Percentiles rank a stretch among this genome's conserved stretches.
Conservation (phyloP, 2,113 vertebrate species). For the Prunella fulvescens region DNA sequence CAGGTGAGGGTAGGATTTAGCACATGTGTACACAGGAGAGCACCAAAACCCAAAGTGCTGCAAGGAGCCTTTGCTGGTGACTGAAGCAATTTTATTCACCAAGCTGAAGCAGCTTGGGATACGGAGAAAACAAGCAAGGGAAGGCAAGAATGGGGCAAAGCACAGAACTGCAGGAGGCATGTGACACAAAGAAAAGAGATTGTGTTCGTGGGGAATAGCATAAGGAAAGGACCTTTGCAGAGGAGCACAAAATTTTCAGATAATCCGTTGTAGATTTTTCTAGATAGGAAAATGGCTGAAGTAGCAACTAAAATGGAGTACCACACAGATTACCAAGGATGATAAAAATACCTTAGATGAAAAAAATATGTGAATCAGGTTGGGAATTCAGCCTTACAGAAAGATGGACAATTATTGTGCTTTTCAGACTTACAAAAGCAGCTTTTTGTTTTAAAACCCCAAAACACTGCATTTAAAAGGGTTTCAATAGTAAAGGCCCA, state of each 20-base stretch:
- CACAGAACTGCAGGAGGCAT: neutral
- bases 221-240: neutral
- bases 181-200: neutral
- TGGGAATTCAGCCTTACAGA: neutral
- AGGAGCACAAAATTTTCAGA: neutral
- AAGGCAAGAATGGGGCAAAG: neutral
- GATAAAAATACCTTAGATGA: neutral
- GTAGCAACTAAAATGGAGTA: constrained; percentile 13
- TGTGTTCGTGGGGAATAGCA: neutral
- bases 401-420: neutral
- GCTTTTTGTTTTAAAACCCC: neutral
- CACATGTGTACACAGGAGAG: neutral
- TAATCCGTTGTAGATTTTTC: neutral
- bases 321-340: neutral
- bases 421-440: neutral
- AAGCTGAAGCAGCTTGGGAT: neutral
- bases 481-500: neutral
- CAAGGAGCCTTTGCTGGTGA: neutral
- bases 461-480: neutral
- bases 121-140: neutral
- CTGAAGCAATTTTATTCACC: neutral
- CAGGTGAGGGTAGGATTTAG: neutral
- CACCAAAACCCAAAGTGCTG: neutral
- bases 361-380: neutral
- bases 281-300: constrained; percentile 2